A percentile compares a stretch with the other conserved stretches of the same genome.
Evolutionary conservation across 2,888 invertebrate genomes (phyloP).

Genomic region (Linyphia triangularis): DNA sequence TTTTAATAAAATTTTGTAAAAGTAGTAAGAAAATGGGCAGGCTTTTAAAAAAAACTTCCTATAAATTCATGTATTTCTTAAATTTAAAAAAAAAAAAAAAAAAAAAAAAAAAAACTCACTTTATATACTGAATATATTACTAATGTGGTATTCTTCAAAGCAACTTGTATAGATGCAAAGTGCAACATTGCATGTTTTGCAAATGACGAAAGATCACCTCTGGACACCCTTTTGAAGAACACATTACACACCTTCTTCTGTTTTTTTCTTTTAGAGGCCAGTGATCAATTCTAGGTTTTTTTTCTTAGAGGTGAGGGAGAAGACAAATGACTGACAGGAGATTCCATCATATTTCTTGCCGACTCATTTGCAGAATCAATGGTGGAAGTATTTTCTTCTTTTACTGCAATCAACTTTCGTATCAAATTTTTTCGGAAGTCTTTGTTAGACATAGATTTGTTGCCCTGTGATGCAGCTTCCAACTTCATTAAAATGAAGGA

Average conservation of each 20-base stretch:
- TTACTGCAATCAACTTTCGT: background rate
- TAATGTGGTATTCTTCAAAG: slow-evolving; percentile 10
- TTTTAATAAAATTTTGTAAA: too few species aligned
- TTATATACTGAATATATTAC: too few species aligned
- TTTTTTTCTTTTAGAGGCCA: slow-evolving; percentile 2
- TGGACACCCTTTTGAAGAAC: background rate
- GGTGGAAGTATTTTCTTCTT: background rate
- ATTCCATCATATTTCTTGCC: background rate
- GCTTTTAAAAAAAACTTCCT: too few species aligned
- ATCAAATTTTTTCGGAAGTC: background rate
- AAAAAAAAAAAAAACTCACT: too few species aligned
- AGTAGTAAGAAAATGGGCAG: too few species aligned
- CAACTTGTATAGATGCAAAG: background rate
- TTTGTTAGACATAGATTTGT: background rate
- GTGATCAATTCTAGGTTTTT: background rate
- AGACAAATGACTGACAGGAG: background rate
- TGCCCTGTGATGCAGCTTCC: background rate
- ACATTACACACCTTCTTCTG: background rate
- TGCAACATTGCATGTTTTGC: slow-evolving; percentile 12
- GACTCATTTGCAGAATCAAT: background rate
- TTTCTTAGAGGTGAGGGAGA: background rate
- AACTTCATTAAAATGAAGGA: background rate
- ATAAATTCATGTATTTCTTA: too few species aligned
- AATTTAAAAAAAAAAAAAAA: too few species aligned
- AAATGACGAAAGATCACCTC: background rate